Percentiles rank a stretch among this genome's conserved stretches.
phyloP scores from a whole-genome alignment of 1,140 invertebrate genomes.

The Scaptomyza graminum region DNA sequence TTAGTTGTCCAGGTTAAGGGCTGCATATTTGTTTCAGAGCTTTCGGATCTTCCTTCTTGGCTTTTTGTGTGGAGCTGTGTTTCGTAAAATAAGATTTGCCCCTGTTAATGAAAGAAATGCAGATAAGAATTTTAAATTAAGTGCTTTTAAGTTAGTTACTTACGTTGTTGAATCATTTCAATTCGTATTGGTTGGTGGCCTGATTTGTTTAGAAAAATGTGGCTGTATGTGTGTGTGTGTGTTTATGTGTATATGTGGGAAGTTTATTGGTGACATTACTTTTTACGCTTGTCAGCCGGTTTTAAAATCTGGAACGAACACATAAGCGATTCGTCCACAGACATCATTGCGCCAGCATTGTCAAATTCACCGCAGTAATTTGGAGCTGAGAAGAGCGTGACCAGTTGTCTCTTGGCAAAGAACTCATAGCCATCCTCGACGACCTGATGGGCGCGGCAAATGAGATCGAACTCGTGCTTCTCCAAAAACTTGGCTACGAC shows the following conservation, averaged over 20 bases:
- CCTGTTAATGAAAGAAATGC: slow-evolving; percentile 62
- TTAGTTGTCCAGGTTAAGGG: slow-evolving; percentile 46
- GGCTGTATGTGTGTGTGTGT: slow-evolving; percentile 9
- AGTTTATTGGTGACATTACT: slow-evolving; percentile 94
- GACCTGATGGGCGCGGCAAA: slow-evolving; percentile 98
- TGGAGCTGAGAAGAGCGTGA: slow-evolving; percentile 98
- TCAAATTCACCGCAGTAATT: slow-evolving; percentile 99
- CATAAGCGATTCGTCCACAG: slow-evolving; percentile 99
- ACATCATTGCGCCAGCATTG: slow-evolving; percentile 99
- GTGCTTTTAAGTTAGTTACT: slow-evolving; percentile 55
- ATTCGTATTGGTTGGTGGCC: slow-evolving; percentile 50
- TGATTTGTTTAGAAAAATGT: slow-evolving; percentile 67
- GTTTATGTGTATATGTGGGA: slow-evolving; percentile 88
- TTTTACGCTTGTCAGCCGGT: slow-evolving; percentile 99
- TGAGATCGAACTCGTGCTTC: slow-evolving; percentile 97
- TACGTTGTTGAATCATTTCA: slow-evolving; percentile 59
- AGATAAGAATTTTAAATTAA: slow-evolving; percentile 58
- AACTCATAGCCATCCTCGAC: slow-evolving; percentile 99
- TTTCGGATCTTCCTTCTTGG: slow-evolving; percentile 24
- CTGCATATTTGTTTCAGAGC: slow-evolving; percentile 27
- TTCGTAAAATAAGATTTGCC: slow-evolving; percentile 57
- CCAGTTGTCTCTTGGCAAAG: slow-evolving; percentile 98
- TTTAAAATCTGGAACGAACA: slow-evolving; percentile 99
- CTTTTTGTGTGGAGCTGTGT: slow-evolving; percentile 9
- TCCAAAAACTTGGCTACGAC: slow-evolving; percentile 97